Evolutionary conservation across 2,888 invertebrate genomes (phyloP).

Genomic region (Unio delphinus): DNA sequence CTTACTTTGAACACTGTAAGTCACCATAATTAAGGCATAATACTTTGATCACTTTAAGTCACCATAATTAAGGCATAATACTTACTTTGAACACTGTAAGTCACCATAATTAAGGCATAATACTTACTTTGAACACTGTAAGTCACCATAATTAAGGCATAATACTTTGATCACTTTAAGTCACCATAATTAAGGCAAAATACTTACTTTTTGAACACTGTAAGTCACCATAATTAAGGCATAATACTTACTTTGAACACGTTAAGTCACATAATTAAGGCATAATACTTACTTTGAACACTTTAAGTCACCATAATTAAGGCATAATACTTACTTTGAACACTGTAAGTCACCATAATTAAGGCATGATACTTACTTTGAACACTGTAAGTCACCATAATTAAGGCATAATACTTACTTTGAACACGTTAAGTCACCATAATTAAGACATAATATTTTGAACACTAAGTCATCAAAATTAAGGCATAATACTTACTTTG

Average conservation of each 20-base stretch:
- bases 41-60: slow-evolving; percentile 17
- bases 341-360: too few species aligned
- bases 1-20: slow-evolving; percentile 20
- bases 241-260: slow-evolving; percentile 33
- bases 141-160: background rate
- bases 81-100: slow-evolving; percentile 18
- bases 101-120: slow-evolving; percentile 6
- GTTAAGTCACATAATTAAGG: too few species aligned
- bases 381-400: background rate
- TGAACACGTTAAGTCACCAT: slow-evolving; percentile 1
- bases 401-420: slow-evolving; percentile 27
- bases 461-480: background rate
- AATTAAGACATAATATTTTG: slow-evolving; percentile 25
- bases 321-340: slow-evolving; percentile 33
- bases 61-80: slow-evolving; percentile 14
- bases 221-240: background rate
- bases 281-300: slow-evolving; percentile 33
- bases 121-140: slow-evolving; percentile 23
- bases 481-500: slow-evolving; percentile 1
- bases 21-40: slow-evolving; percentile 6
- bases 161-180: slow-evolving; percentile 24
- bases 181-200: slow-evolving; percentile 6
- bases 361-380: slow-evolving; percentile 30
- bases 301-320: too few species aligned
- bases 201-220: slow-evolving; percentile 28